Base-by-base conservation (phyloP, 2,113 vertebrate species). In the Coracopsis vasa region DNA sequence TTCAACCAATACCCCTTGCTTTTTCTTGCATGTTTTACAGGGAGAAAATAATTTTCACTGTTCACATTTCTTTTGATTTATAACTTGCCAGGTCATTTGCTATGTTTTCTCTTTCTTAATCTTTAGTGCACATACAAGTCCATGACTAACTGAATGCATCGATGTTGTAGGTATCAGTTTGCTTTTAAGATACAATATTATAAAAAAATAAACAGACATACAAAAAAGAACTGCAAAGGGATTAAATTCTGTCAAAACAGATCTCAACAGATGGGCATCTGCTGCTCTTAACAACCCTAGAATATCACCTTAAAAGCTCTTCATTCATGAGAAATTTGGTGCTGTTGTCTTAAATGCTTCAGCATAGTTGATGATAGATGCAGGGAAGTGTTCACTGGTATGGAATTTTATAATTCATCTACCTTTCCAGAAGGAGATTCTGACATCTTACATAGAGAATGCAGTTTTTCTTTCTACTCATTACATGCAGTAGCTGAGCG, bases 211-310 rank as follows among this genome's bases (percentile, higher is more conserved):
- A 91, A 71, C 31, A 72, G 33, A 47, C 23, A 35, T 15, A 44
- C 28, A 67, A 21, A 85, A 61, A 54, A 56, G 27, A 84, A 27
- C 65, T 66, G 79, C 8, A 35, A 70, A 90, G 48, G 67, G 67
- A 86, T 73, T 94, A 92, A 86, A 82, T 62, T 93, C 67, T 90
- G 88, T 90, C 95, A 88, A 86, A 93, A 53, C 50, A 88, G 53
- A 80, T 94, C 71, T 93, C 48, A 45, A 62, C 58, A 78, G 75
- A 74, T 29, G 75, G 71, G 45, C 60, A 60, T 92, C 67, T 93
- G 60, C 71, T 95, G 50, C 72, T 93, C 62, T 78, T 45, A 86
- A 54, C 25, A 62, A 66, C 85, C 72, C 50, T 87, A 86, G 60
- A 90, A 41, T 80, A 86, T 90, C 82, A 94, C 82, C 82, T 74